A percentile compares a stretch with the other conserved stretches of the same genome.
phyloP scores from a whole-genome alignment of 1,140 invertebrate genomes.

The Calephelis virginiensis region DNA sequence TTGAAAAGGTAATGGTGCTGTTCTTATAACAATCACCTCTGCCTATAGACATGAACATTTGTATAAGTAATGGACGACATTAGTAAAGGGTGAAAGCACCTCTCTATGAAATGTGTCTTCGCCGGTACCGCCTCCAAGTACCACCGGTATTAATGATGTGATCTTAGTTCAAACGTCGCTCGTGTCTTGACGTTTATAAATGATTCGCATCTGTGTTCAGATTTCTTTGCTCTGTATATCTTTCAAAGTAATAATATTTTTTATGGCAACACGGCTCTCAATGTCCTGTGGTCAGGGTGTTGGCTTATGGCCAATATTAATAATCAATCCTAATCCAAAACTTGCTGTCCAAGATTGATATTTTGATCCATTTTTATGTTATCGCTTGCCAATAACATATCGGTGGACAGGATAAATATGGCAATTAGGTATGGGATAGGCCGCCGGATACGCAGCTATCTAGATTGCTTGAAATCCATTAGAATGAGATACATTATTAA shows the following conservation, averaged over 20 bases:
- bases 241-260: constrained; percentile 10
- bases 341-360: too few species aligned
- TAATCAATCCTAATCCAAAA: too few species aligned
- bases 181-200: constrained; percentile 66
- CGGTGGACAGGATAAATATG: too few species aligned
- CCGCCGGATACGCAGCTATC: too few species aligned
- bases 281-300: too few species aligned
- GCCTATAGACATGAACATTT: constrained; percentile 33
- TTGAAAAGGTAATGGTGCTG: neutral
- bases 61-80: constrained; percentile 58
- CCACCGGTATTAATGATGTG: constrained; percentile 76
- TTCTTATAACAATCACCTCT: constrained; percentile 24
- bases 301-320: too few species aligned
- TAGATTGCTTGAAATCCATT: too few species aligned
- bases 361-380: too few species aligned
- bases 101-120: constrained; percentile 63
- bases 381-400: too few species aligned
- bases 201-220: constrained; percentile 38
- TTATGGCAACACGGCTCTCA: too few species aligned
- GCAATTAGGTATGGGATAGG: too few species aligned
- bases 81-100: constrained; percentile 70
- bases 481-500: too few species aligned
- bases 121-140: constrained; percentile 58
- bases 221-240: constrained; percentile 17
- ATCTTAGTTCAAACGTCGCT: constrained; percentile 68